Evolutionary conservation across 2,888 invertebrate species (phyloP).

Genomic region (Cactoblastis cactorum): DNA sequence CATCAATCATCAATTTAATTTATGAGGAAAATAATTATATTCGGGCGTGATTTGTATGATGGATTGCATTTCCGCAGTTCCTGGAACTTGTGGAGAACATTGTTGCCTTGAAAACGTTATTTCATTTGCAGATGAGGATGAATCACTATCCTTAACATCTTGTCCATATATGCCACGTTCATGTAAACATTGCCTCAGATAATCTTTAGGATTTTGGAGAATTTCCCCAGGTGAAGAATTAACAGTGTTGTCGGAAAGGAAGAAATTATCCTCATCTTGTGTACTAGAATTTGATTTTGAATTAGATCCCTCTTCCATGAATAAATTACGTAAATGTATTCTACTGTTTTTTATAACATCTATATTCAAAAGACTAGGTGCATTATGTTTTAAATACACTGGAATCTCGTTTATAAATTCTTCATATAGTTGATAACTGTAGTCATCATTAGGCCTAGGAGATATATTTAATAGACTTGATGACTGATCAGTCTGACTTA

Average conservation of each 20-base stretch:
- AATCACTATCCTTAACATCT: slow-evolving; percentile 11
- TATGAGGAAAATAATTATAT: slow-evolving; percentile 58
- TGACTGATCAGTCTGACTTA: slow-evolving; percentile 13
- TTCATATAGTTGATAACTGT: slow-evolving; percentile 35
- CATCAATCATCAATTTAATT: slow-evolving; percentile 45
- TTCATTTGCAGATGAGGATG: neutral
- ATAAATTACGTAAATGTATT: slow-evolving; percentile 34
- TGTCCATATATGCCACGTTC: slow-evolving; percentile 17
- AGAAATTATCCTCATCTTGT: neutral
- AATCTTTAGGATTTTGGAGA: slow-evolving; percentile 42
- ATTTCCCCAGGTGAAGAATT: slow-evolving; percentile 21
- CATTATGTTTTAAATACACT: slow-evolving; percentile 33
- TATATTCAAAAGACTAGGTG: slow-evolving; percentile 33
- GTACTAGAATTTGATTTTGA: neutral
- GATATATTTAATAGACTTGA: slow-evolving; percentile 23
- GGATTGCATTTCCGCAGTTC: slow-evolving; percentile 15
- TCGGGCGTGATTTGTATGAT: slow-evolving; percentile 47
- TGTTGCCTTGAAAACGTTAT: neutral
- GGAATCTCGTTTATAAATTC: slow-evolving; percentile 49
- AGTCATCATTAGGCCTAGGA: slow-evolving; percentile 24
- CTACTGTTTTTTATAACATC: slow-evolving; percentile 39
- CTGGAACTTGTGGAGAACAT: slow-evolving; percentile 15
- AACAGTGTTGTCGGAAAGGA: slow-evolving; percentile 11
- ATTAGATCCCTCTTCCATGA: slow-evolving; percentile 21
- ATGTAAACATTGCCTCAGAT: slow-evolving; percentile 27